Conservation (phyloP, 2,797 vertebrate species). For the Sibirionetta formosa region DNA sequence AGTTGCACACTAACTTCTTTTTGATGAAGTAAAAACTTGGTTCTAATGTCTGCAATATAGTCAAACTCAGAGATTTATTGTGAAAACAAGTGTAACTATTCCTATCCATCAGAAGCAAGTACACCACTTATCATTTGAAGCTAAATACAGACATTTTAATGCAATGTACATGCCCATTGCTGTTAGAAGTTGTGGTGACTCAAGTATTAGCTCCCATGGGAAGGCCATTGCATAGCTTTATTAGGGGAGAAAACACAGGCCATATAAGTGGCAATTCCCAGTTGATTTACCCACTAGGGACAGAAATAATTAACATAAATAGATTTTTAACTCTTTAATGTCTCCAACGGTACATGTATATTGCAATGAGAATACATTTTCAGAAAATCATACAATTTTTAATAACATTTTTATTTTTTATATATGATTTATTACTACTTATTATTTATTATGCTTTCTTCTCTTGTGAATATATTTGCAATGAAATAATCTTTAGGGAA, state of each 20-base stretch:
- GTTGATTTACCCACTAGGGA: neutral
- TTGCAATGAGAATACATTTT: neutral
- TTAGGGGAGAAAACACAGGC: conserved; percentile 1
- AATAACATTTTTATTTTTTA: neutral
- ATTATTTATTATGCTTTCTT: conserved; percentile 23
- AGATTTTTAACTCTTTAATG: conserved; percentile 47
- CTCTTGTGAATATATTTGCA: conserved; percentile 13
- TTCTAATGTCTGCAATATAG: neutral
- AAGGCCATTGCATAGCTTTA: neutral
- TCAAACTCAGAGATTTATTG: neutral
- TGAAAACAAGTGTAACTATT: neutral
- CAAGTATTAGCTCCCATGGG: accelerated
- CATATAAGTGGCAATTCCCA: conserved; percentile 27
- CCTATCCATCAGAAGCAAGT: neutral
- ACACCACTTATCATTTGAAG: neutral
- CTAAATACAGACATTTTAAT: neutral
- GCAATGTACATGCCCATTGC: neutral
- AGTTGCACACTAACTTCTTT: neutral
- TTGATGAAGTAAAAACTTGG: neutral
- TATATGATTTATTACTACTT: conserved; percentile 25
- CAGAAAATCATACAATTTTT: neutral
- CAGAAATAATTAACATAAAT: conserved; percentile 45
- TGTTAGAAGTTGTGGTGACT: neutral
- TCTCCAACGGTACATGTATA: neutral
- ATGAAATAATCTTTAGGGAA: conserved; percentile 33